Evolutionary conservation across 2,888 invertebrate species (phyloP), one percentile per base, ranked within the genome.

Genomic region (Acrobasis consociella): DNA sequence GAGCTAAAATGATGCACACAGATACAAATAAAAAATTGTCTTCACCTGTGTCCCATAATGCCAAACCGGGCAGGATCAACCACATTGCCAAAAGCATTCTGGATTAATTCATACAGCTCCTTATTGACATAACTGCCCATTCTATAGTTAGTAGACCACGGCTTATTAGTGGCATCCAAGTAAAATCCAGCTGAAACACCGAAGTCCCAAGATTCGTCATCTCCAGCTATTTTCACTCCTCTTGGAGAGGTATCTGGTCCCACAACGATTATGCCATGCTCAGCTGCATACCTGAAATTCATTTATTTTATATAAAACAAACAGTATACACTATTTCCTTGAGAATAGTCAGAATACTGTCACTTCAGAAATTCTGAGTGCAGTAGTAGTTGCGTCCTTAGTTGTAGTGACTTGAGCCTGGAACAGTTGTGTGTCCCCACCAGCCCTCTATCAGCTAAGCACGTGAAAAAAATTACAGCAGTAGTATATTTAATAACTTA

Each of bases 171-270:
- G 7, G 99, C 98, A 91, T 99, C 97, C 1, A 99, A 93, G 85
- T 99, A 99, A 86, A 99, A 99, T 0, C 99, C 98, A 67, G 99
- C 99, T 8, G 97, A 97, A 10, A 96, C 95, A 38, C 99, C 99
- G 89, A 99, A 98, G 87, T 99, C 99, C 95, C 97, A 99, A 16
- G 94, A 93, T 46, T 98, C 98, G 80, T 97, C 96, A 88, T 99
- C 98, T 0, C 98, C 99, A 15, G 96, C 95, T 64, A 99, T 94
- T 73, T 97, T 96, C 11, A 97, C 94, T 8, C 97, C 97, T 74
- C 99, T 94, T 1, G 99, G 99, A 71, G 99, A 99, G 0, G 99
- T 99, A 80, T 99, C 99, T 0, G 99, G 99, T 65, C 96, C 96
- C 2, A 99, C 97, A 61, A 99, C 94, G 67, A 98, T 95, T 2